phyloP scores from a whole-genome alignment of 1,140 invertebrate genomes.

The Zaprionus ghesquierei region DNA sequence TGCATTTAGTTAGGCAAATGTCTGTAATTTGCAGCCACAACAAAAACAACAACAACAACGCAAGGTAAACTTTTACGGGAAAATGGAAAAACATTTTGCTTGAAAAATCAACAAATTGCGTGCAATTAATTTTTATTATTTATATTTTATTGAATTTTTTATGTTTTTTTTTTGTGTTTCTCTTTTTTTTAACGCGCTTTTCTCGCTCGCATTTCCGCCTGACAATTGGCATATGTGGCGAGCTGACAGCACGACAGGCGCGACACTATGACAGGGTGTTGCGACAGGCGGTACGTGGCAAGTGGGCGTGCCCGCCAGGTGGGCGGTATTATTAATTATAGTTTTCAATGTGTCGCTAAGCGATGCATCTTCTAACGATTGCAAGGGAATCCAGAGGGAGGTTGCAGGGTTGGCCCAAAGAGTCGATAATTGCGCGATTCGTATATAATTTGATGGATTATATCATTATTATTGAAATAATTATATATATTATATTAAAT shows the following conservation, averaged over 20 bases:
- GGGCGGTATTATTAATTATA: conserved; percentile 50
- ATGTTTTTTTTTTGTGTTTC: conserved; percentile 6
- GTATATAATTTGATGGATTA: too few relatives aligned
- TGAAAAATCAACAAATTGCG: conserved; percentile 36
- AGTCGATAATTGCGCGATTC: conserved; percentile 27
- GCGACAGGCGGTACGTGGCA: conserved; percentile 11
- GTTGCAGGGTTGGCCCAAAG: too few relatives aligned
- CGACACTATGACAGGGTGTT: neutral
- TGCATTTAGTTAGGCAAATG: conserved; percentile 30
- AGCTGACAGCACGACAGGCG: conserved; percentile 13
- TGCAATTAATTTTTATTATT: conserved; percentile 42
- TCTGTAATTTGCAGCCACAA: conserved; percentile 22
- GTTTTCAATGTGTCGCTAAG: conserved; percentile 20
- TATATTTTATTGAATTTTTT: conserved; percentile 1
- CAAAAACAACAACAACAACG: neutral
- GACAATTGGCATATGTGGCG: conserved; percentile 54
- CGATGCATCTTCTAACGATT: conserved; percentile 38
- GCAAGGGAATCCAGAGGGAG: too few relatives aligned
- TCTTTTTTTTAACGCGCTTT: conserved; percentile 17
- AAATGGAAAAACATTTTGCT: conserved; percentile 16
- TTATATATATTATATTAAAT: too few relatives aligned
- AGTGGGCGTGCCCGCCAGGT: neutral
- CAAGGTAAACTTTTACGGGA: conserved; percentile 15
- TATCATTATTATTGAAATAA: too few relatives aligned
- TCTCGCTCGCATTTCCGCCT: conserved; percentile 24